phyloP scores from a whole-genome alignment of 2,797 vertebrate species.

The Scolopax bukidnonensis region DNA sequence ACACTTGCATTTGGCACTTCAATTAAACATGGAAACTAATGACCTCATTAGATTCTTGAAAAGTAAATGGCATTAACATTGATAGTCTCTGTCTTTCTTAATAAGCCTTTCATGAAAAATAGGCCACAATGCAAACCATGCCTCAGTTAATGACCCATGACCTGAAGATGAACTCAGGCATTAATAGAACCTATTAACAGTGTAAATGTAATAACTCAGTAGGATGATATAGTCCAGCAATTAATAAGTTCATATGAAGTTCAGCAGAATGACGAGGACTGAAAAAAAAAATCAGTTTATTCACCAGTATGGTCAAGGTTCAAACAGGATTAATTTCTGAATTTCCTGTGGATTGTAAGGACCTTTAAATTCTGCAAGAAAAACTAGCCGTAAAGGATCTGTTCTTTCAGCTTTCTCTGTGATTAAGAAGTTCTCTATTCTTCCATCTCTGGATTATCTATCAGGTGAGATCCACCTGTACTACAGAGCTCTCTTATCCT shows the following conservation, averaged over 20 bases:
- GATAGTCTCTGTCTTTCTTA: slow-evolving; percentile 62
- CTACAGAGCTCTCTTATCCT: background rate
- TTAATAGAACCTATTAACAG: slow-evolving; percentile 72
- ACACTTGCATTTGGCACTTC: slow-evolving; percentile 43
- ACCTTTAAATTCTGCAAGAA: background rate
- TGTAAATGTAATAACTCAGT: slow-evolving; percentile 65
- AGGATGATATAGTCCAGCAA: slow-evolving; percentile 45
- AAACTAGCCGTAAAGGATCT: background rate
- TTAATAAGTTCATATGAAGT: slow-evolving; percentile 72
- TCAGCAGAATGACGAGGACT: slow-evolving; percentile 14
- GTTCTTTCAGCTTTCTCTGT: background rate
- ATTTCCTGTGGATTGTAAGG: background rate
- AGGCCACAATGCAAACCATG: slow-evolving; percentile 62
- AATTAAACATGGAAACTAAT: slow-evolving; percentile 66
- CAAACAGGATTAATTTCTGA: slow-evolving; percentile 17
- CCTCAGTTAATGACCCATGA: slow-evolving; percentile 53
- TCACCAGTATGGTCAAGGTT: slow-evolving; percentile 29
- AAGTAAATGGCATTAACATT: slow-evolving; percentile 63
- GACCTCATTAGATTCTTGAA: slow-evolving; percentile 70
- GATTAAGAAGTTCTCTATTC: background rate
- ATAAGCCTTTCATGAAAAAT: slow-evolving; percentile 72
- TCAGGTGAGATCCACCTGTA: background rate
- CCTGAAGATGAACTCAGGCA: slow-evolving; percentile 67
- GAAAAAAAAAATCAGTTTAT: slow-evolving; percentile 19
- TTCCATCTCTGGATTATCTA: background rate